phyloP scores from a whole-genome alignment of 2,797 vertebrate genomes.

The Sphaeramia orbicularis region DNA sequence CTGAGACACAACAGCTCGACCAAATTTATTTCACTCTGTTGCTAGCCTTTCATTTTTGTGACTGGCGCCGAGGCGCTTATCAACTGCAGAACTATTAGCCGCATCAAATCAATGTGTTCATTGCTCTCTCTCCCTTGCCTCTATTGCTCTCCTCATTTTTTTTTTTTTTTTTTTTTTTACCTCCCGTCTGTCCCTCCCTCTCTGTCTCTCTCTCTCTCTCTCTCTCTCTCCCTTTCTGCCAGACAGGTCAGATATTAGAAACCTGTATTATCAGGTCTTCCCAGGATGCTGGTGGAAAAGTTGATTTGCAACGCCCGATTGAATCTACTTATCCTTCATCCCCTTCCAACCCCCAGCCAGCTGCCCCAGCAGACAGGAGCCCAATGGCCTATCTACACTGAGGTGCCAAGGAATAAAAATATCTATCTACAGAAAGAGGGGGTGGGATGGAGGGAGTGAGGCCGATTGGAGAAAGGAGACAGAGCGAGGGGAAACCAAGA shows the following conservation, averaged over 20 bases:
- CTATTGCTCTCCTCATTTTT: constrained; percentile 49
- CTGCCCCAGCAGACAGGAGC: constrained; percentile 78
- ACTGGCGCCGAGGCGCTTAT: constrained; percentile 76
- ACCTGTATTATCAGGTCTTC: constrained; percentile 84
- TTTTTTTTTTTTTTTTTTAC: too few species aligned
- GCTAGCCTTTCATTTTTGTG: constrained; percentile 75
- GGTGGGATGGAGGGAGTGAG: constrained; percentile 1
- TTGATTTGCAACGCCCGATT: constrained; percentile 86
- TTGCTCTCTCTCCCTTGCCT: constrained; percentile 66
- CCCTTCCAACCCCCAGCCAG: constrained; percentile 76
- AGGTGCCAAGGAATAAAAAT: constrained; percentile 78
- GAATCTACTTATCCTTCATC: constrained; percentile 85
- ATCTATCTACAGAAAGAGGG: constrained; percentile 63
- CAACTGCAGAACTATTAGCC: constrained; percentile 82
- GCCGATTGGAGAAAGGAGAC: constrained; percentile 30
- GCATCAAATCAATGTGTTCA: constrained; percentile 83
- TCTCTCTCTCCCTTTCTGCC: constrained; percentile 58
- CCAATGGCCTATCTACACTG: constrained; percentile 74
- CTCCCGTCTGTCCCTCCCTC: too few species aligned
- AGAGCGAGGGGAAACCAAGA: constrained; percentile 43
- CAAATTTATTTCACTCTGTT: constrained; percentile 74
- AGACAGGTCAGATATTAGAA: constrained; percentile 85
- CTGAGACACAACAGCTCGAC: constrained; percentile 64
- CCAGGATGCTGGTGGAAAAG: constrained; percentile 84
- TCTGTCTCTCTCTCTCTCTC: constrained; percentile 25